Evolutionary conservation across 2,888 invertebrate genomes (phyloP).

Genomic region (Maniola hyperantus): DNA sequence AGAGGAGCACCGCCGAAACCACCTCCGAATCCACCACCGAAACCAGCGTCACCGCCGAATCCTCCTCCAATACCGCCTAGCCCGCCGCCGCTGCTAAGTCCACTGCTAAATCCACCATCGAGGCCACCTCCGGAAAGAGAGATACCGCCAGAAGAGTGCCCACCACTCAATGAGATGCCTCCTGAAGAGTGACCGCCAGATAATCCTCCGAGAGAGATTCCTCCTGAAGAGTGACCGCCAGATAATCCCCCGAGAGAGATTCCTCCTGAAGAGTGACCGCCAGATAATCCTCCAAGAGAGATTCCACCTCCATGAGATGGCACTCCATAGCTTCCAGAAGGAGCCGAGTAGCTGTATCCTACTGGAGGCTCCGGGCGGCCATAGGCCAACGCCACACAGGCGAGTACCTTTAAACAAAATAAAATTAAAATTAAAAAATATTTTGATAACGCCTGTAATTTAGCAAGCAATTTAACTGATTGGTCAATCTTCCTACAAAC

Average conservation of each 20-base stretch:
- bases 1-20: slow-evolving; percentile 83
- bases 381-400: slow-evolving; percentile 74
- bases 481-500: not conserved
- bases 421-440: slow-evolving; percentile 38
- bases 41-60: slow-evolving; percentile 64
- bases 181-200: slow-evolving; percentile 57
- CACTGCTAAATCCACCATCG: slow-evolving; percentile 45
- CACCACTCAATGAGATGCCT: slow-evolving; percentile 42
- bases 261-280: slow-evolving; percentile 53
- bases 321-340: slow-evolving; percentile 60
- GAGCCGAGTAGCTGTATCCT: slow-evolving; percentile 76
- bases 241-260: slow-evolving; percentile 58
- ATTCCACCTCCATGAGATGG: slow-evolving; percentile 52
- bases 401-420: slow-evolving; percentile 70
- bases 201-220: slow-evolving; percentile 55
- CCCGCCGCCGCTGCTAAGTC: slow-evolving; percentile 50
- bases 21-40: slow-evolving; percentile 69
- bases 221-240: slow-evolving; percentile 54
- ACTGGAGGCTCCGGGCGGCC: slow-evolving; percentile 79
- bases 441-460: not conserved
- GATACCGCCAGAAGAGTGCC: slow-evolving; percentile 41
- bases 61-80: slow-evolving; percentile 46
- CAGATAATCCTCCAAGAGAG: slow-evolving; percentile 55
- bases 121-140: slow-evolving; percentile 29
- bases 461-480: not conserved